These are phyloP conservation scores for Symphodus melops DNA, from an alignment of 2,113 vertebrate species.

Conservation along the genomic window DNA sequence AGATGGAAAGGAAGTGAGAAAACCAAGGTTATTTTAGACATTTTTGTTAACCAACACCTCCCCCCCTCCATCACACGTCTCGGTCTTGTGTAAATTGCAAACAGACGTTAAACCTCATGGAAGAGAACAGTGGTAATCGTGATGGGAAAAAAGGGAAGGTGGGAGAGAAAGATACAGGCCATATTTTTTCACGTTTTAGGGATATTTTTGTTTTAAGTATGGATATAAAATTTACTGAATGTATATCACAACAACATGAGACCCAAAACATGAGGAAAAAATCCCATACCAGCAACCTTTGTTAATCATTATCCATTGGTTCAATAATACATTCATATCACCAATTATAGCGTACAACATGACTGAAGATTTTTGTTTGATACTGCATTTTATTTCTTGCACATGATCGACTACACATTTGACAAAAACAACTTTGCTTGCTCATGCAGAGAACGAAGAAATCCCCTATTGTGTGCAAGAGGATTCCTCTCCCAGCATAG, in stretches of 20 bases:
- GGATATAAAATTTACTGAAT: background rate
- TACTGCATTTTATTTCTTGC: background rate
- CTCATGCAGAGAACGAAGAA: background rate
- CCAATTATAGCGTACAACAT: background rate
- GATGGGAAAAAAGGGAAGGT: background rate
- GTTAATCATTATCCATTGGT: no score
- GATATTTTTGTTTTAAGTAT: background rate
- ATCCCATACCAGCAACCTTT: no score
- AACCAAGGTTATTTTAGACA: conserved; percentile 54
- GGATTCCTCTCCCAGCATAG: conserved; percentile 14
- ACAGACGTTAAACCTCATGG: conserved; percentile 31
- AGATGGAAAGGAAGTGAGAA: conserved; percentile 39
- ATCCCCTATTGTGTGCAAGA: background rate
- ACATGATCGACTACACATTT: conserved; percentile 5
- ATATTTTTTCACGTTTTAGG: background rate
- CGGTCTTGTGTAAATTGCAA: conserved; percentile 71
- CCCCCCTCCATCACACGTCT: conserved; percentile 63
- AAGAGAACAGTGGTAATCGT: conserved; percentile 22
- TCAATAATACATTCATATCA: no score
- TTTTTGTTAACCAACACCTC: conserved; percentile 58
- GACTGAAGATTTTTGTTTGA: background rate
- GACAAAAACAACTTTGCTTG: conserved; percentile 10
- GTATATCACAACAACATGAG: no score
- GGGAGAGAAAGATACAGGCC: conserved; percentile 1
- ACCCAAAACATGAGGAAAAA: no score